Evolutionary conservation across 1,140 invertebrate species (phyloP).

Genomic region (Drosophila setifemur): DNA sequence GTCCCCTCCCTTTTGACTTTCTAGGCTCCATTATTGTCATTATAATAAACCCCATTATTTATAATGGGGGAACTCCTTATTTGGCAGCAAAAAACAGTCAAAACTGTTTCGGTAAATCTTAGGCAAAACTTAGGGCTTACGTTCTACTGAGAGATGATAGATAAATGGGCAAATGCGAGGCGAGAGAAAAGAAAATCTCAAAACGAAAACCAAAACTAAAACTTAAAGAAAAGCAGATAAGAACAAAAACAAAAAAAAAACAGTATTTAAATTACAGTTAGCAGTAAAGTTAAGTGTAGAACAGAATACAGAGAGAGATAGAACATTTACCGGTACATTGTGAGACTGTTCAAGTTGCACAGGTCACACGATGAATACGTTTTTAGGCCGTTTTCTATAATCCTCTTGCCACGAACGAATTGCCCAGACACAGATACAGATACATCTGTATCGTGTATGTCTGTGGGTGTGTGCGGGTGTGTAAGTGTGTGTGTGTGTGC

Average conservation of each 20-base stretch:
- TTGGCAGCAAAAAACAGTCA: conserved; percentile 43
- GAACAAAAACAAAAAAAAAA: conserved; percentile 7
- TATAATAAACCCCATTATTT: conserved; percentile 20
- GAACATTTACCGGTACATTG: conserved; percentile 77
- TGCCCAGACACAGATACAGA: conserved; percentile 35
- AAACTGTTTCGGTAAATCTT: conserved; percentile 26
- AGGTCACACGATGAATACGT: conserved; percentile 77
- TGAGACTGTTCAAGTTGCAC: conserved; percentile 76
- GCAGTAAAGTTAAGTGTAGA: conserved; percentile 17
- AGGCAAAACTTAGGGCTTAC: conserved; percentile 33
- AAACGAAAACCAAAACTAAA: neutral
- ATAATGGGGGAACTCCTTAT: too few relatives aligned
- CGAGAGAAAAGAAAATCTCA: conserved; percentile 28
- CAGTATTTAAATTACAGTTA: conserved; percentile 14
- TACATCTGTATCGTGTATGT: conserved; percentile 21
- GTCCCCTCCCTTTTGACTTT: neutral
- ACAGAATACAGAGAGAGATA: conserved; percentile 26
- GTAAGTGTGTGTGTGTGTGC: conserved; percentile 17
- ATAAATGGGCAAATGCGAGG: conserved; percentile 32
- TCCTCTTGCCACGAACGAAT: conserved; percentile 51
- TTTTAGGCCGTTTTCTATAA: conserved; percentile 69
- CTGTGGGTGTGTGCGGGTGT: conserved; percentile 6
- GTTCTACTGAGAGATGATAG: conserved; percentile 24
- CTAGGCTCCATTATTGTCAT: neutral
- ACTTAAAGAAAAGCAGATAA: neutral